Base-by-base conservation (phyloP, 1,140 invertebrate genomes). In the Drosophila micromelanica region DNA sequence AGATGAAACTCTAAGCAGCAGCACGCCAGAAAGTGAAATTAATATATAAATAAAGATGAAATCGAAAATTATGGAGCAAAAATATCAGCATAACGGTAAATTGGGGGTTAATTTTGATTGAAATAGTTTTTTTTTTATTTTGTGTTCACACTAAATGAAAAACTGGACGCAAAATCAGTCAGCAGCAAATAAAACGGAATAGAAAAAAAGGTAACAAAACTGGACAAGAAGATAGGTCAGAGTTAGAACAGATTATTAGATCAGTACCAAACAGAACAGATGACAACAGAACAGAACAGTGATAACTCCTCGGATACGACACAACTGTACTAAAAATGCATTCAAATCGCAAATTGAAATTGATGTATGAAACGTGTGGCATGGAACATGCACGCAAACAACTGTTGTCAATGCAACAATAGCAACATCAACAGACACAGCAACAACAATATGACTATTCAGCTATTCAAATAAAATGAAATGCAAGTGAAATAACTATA, bases 101-200 rank as follows among this genome's bases (percentile, higher is more conserved):
- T 68, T 80, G 76, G 80, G 73, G 80, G 81, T 85, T 77, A 59
- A 61, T 54, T 84, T 85, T 61, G 20, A 45, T 40, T 45, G 0
- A 51, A 49, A 69, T n/a, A 40, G 5, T 37, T 59, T 59, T 51
- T 37, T 40, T n/a, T 59, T 59, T 51, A 27, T 40, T n/a, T 75
- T 73, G 62, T 63, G 60, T 52, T 78, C n/a, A 35, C 74, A 38
- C 13, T 13, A 49, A 37, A 43, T n/a, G 51, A 65, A 51, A 62
- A 78, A 60, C 86, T 86, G 73, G 81, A 86, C 77, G 81, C 80
- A 85, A 85, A 85, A 86, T 23, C 57, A 78, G 62, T 56, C 30
- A 71, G 45, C 40, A 45, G 17, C 56, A 48, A 43, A 76, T 8
- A 42, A 49, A 49, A 59, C 40, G 38, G 57, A 68, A 60, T 52